Conservation (phyloP, 1,140 invertebrate species). For the Papilio aristodemus region DNA sequence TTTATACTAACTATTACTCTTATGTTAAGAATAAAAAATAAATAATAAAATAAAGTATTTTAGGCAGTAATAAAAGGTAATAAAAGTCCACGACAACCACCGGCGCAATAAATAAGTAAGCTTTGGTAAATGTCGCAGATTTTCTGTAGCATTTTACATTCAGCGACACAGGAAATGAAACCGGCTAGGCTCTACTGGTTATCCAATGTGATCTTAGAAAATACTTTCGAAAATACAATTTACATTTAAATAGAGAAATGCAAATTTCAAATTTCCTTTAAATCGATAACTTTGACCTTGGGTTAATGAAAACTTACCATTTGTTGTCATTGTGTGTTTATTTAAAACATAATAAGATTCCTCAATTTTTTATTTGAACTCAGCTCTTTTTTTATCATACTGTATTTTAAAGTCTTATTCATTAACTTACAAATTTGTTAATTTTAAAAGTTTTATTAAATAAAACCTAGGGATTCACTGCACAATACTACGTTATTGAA, state of each 20-base stretch:
- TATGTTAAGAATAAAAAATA: too few species aligned
- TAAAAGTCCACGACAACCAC: neutral
- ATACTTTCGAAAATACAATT: conserved; percentile 18
- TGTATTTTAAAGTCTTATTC: too few species aligned
- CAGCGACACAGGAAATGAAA: conserved; percentile 6
- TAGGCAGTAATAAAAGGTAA: neutral
- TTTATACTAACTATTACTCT: too few species aligned
- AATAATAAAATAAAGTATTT: neutral
- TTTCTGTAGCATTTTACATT: conserved; percentile 26
- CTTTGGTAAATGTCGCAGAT: conserved; percentile 14
- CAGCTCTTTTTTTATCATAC: too few species aligned
- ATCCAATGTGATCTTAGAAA: neutral
- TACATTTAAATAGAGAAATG: neutral
- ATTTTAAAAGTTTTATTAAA: neutral
- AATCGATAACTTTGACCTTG: too few species aligned
- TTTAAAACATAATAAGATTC: too few species aligned
- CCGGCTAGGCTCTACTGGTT: neutral
- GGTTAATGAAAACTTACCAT: too few species aligned
- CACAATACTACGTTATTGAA: conserved; percentile 1
- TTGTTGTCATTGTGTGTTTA: too few species aligned
- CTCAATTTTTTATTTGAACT: too few species aligned
- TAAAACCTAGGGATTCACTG: neutral
- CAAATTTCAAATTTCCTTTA: too few species aligned
- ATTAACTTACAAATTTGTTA: neutral
- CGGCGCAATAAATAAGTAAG: neutral